Percentiles rank a stretch among this genome's conserved stretches.
Evolutionary conservation across 1,140 invertebrate species (phyloP).

Genomic region (Diorhabda carinulata): DNA sequence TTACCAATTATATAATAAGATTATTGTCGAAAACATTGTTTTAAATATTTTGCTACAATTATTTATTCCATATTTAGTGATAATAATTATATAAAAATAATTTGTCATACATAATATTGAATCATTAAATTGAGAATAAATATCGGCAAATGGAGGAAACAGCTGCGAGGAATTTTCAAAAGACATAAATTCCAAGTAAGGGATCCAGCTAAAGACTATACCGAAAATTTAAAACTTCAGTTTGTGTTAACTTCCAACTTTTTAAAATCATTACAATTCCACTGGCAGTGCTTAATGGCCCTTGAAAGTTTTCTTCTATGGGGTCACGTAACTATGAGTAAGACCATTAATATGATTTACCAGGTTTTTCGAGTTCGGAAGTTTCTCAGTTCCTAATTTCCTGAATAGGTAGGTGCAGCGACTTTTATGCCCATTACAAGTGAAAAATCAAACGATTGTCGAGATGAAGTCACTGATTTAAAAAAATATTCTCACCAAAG

Average conservation of each 20-base stretch:
- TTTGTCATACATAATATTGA: too few relatives aligned
- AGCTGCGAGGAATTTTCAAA: neutral
- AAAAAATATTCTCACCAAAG: too few relatives aligned
- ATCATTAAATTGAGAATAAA: too few relatives aligned
- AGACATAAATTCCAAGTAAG: neutral
- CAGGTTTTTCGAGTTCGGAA: conserved; percentile 5
- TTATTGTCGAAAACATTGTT: too few relatives aligned
- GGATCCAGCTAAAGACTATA: neutral
- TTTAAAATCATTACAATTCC: conserved; percentile 8
- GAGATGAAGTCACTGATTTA: neutral
- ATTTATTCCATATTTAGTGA: too few relatives aligned
- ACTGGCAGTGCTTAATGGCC: conserved; percentile 11
- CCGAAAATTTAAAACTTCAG: neutral
- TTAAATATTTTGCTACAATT: too few relatives aligned
- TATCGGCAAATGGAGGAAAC: too few relatives aligned
- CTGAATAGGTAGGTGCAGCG: conserved; percentile 1
- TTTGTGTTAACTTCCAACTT: conserved; percentile 2
- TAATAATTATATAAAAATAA: too few relatives aligned
- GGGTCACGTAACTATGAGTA: conserved; percentile 9
- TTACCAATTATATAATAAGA: too few relatives aligned
- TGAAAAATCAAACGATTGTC: neutral
- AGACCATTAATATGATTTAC: conserved; percentile 17
- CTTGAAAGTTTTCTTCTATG: conserved; percentile 12
- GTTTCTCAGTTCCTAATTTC: conserved; percentile 1
- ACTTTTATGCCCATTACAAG: neutral